Evolutionary conservation across 2,888 invertebrate species (phyloP).

Genomic region (Ennomos fuscantarius): DNA sequence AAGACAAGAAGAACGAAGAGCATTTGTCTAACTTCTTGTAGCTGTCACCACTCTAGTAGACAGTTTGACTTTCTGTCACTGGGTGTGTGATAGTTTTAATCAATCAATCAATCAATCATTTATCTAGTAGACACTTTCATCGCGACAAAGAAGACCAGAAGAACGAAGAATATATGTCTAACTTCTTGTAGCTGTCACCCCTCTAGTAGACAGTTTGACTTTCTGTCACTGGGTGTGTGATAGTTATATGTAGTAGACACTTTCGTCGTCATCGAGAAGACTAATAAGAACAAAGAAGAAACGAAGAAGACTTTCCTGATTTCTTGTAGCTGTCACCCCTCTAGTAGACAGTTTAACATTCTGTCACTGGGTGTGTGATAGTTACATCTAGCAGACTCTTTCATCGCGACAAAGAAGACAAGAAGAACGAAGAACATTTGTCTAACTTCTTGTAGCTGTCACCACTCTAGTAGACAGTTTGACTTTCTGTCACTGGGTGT

Average conservation of each 20-base stretch:
- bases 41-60: constrained; percentile 19
- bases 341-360: constrained; percentile 33
- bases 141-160: background rate
- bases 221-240: constrained; percentile 33
- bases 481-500: constrained; percentile 31
- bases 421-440: background rate
- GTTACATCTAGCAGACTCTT: constrained; percentile 8
- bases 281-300: background rate
- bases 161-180: no score
- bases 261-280: constrained; percentile 3
- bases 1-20: constrained; percentile 1
- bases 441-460: constrained; percentile 10
- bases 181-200: constrained; percentile 12
- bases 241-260: constrained; percentile 16
- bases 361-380: constrained; percentile 37
- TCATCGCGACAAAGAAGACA: constrained; percentile 1
- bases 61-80: constrained; percentile 31
- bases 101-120: no score
- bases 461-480: constrained; percentile 23
- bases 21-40: background rate
- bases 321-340: constrained; percentile 24
- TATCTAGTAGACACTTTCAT: constrained; percentile 8
- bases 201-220: constrained; percentile 25
- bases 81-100: constrained; percentile 27
- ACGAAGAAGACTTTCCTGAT: background rate